Percentiles rank a stretch among this genome's conserved stretches.
phyloP scores from a whole-genome alignment of 2,888 invertebrate genomes.

The Eupithecia subfuscata region DNA sequence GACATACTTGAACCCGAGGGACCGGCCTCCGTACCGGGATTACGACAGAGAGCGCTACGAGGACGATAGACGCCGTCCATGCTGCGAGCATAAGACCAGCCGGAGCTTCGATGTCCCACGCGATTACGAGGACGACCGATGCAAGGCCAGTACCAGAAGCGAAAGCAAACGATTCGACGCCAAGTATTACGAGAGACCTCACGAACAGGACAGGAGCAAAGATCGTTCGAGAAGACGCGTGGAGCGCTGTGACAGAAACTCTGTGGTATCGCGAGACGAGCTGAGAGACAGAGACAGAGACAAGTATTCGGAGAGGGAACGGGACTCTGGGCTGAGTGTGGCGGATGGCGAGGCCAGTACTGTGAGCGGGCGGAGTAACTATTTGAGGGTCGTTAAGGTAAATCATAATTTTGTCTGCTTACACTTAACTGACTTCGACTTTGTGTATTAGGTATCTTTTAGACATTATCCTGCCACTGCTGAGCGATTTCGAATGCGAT shows the following conservation, averaged over 20 bases:
- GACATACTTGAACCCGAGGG: constrained; percentile 56
- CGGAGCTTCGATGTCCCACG: constrained; percentile 69
- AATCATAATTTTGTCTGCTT: not conserved
- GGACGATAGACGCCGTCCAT: constrained; percentile 35
- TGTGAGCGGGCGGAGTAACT: constrained; percentile 72
- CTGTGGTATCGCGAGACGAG: constrained; percentile 67
- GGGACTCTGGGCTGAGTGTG: constrained; percentile 75
- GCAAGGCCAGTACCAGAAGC: constrained; percentile 62
- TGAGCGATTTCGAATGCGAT: not conserved
- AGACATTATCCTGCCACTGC: not conserved
- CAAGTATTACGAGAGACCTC: constrained; percentile 61
- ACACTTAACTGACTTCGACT: not conserved
- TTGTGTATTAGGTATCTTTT: not conserved
- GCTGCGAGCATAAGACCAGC: constrained; percentile 67
- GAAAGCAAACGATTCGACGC: constrained; percentile 61
- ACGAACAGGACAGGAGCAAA: constrained; percentile 50
- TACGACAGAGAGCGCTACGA: constrained; percentile 50
- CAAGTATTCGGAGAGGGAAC: constrained; percentile 69
- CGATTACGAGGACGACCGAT: constrained; percentile 64
- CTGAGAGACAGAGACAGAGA: constrained; percentile 63
- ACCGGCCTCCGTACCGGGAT: constrained; percentile 51
- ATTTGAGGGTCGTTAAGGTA: constrained; percentile 74
- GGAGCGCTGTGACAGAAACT: constrained; percentile 68
- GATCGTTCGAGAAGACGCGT: constrained; percentile 57
- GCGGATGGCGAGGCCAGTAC: constrained; percentile 75